These are phyloP conservation scores for Euzophera pinguis DNA, from an alignment of 2,888 invertebrate species.

Conservation along the genomic window DNA sequence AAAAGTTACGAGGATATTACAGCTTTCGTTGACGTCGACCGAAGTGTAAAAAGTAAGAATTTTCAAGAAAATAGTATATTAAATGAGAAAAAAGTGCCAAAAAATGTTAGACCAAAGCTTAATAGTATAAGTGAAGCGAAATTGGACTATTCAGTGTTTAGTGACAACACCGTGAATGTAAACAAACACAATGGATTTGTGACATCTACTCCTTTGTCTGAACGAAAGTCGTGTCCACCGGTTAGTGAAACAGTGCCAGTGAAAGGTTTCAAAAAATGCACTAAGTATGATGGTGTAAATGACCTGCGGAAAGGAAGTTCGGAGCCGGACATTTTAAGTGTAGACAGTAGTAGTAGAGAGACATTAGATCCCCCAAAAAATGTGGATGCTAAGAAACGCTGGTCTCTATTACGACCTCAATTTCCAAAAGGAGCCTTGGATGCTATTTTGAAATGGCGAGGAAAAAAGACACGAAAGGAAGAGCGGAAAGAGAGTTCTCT, in stretches of 20 bases:
- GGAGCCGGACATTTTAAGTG: constrained; percentile 62
- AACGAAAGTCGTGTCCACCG: constrained; percentile 54
- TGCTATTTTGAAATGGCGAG: constrained; percentile 66
- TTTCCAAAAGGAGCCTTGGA: constrained; percentile 67
- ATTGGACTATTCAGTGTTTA: constrained; percentile 39
- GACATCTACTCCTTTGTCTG: constrained; percentile 64
- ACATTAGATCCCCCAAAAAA: constrained; percentile 48
- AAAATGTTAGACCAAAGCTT: constrained; percentile 39
- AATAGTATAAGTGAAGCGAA: constrained; percentile 59
- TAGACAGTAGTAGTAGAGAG: constrained; percentile 39
- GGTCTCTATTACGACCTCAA: constrained; percentile 59
- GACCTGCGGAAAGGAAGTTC: constrained; percentile 61
- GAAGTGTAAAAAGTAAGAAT: constrained; percentile 55
- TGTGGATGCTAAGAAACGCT: constrained; percentile 55
- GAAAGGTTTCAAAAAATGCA: constrained; percentile 59
- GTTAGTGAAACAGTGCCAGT: constrained; percentile 52
- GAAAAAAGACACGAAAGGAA: constrained; percentile 46
- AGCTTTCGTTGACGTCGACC: constrained; percentile 59
- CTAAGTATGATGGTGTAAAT: constrained; percentile 47
- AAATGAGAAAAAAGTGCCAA: constrained; percentile 48
- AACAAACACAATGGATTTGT: constrained; percentile 46
- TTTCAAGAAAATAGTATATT: constrained; percentile 68
- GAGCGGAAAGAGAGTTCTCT: constrained; percentile 33
- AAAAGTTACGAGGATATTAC: constrained; percentile 69
- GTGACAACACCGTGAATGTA: constrained; percentile 57